These are phyloP conservation scores for Drosophila parthenogenetica DNA, from an alignment of 2,888 invertebrate species.

Conservation along the genomic window DNA sequence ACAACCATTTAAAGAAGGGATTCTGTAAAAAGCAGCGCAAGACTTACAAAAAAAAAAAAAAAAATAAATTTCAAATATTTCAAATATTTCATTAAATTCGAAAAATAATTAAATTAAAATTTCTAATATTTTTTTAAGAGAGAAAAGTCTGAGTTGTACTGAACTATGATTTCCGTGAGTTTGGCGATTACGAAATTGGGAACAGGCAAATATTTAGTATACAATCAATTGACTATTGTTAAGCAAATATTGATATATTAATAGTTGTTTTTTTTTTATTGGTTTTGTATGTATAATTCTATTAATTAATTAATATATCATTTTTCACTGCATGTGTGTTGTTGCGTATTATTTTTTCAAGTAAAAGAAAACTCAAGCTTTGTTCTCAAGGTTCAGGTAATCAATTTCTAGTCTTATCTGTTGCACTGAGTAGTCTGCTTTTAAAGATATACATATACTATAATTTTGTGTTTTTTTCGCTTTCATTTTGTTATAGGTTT, in stretches of 20 bases:
- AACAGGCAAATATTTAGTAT: slow-evolving; percentile 4
- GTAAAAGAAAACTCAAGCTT: slow-evolving; percentile 75
- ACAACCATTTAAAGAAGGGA: slow-evolving; percentile 68
- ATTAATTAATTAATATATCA: slow-evolving; percentile 12
- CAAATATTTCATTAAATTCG: too few relatives aligned
- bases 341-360: slow-evolving; percentile 47
- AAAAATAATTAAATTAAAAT: too few relatives aligned
- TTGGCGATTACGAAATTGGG: slow-evolving; percentile 1
- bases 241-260: slow-evolving; percentile 4
- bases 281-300: slow-evolving; percentile 1
- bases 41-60: background rate
- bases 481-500: slow-evolving; percentile 9
- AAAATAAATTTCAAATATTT: too few relatives aligned
- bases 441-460: slow-evolving; percentile 45
- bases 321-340: slow-evolving; percentile 2
- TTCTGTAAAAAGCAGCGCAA: slow-evolving; percentile 15
- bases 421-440: slow-evolving; percentile 79
- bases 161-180: background rate
- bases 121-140: too few relatives aligned
- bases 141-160: too few relatives aligned
- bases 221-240: slow-evolving; percentile 19
- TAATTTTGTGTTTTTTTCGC: slow-evolving; percentile 24
- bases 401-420: slow-evolving; percentile 80
- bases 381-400: slow-evolving; percentile 79
- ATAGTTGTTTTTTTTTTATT: too few relatives aligned